Conservation (phyloP, 2,113 vertebrate genomes). For the Notothenia coriiceps region DNA sequence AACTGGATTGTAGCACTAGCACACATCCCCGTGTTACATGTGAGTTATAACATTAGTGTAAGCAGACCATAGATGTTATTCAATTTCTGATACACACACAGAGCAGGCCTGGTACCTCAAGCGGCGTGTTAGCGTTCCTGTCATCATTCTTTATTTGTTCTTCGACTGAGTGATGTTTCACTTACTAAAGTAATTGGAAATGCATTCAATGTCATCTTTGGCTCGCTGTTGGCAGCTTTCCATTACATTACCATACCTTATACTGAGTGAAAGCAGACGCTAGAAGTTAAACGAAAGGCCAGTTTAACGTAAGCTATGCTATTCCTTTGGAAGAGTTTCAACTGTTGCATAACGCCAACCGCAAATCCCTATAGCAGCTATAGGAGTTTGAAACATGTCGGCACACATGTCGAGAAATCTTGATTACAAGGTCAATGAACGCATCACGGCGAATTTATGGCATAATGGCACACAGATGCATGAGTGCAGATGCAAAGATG, state of each 20-base stretch:
- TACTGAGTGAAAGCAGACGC: neutral
- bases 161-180: neutral
- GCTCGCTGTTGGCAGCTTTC: neutral
- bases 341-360: neutral
- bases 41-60: conserved; percentile 26
- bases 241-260: neutral
- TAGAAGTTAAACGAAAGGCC: neutral
- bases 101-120: neutral
- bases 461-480: conserved; percentile 28
- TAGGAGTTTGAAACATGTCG: neutral
- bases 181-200: neutral
- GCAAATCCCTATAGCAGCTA: neutral
- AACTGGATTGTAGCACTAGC: conserved; percentile 38
- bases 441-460: neutral
- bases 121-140: neutral
- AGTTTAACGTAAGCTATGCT: neutral
- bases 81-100: neutral
- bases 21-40: neutral
- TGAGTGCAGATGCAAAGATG: neutral
- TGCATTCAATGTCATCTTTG: neutral
- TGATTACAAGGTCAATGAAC: neutral
- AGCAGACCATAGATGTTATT: conserved; percentile 31
- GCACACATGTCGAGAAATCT: conserved; percentile 2
- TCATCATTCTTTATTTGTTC: neutral
- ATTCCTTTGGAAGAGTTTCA: neutral